Evolutionary conservation across 2,888 invertebrate genomes (phyloP), one percentile per base, ranked within the genome.

Genomic region (Aricia artaxerxes): DNA sequence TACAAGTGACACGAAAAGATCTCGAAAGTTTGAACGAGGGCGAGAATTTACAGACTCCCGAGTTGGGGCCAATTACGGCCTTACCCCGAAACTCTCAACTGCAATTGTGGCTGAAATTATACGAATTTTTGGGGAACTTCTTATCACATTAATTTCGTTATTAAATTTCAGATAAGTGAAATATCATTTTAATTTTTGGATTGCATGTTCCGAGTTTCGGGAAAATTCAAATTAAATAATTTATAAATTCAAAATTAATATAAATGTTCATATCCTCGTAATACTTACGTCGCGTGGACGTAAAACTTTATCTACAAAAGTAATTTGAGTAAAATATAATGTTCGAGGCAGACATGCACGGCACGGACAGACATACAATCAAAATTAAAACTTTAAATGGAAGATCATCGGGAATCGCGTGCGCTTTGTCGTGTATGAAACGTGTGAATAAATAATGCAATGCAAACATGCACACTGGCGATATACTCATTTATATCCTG

Each of bases 11-110:
- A 80, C 57, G 79, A 75, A 81, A 82, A 82, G 81, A 82, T 81
- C 78, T 80, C 78, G 80, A 73, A 82, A 81, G 80, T 78, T 80
- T 44, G 73, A 78, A 78, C 73, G 72, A 72, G 77, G 44, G 80
- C 79, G 80, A 81, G 80, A 83, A 81, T 84, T 81, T 73, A 80
- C 79, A 77, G 80, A 77, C 77, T 73, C 78, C 80, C 81, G 81
- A 81, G 78, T 80, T 80, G 69, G 78, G 80, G 73, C 81, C 82
- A 82, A 82, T 82, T 81, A 83, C 82, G 82, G 81, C 61, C 49
- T 61, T 77, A 76, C 78, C 57, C 72, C 44, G 77, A 82, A 80
- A 82, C 82, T 81, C 73, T 79, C 57, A 76, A 76, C 79, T 78
- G 73, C 76, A 75, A 81, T 75, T 73, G 81, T 79, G 78, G 82